phyloP scores from a whole-genome alignment of 1,140 invertebrate species.

The Camponotus floridanus region DNA sequence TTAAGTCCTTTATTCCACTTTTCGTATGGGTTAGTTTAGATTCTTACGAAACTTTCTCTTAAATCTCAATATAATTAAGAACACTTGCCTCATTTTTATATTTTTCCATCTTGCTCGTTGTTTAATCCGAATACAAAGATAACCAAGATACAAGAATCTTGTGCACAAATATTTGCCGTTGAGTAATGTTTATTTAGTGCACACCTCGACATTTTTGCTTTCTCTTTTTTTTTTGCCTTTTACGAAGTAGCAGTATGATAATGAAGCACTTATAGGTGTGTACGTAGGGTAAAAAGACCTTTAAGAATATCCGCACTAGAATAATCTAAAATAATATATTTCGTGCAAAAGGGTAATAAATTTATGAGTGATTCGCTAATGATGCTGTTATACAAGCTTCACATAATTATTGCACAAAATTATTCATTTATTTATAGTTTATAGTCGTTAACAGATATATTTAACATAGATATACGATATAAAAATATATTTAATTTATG shows the following conservation, averaged over 20 bases:
- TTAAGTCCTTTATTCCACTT: background rate
- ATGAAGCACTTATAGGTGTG: background rate
- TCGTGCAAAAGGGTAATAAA: constrained; percentile 16
- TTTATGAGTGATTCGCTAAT: constrained; percentile 46
- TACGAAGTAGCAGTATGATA: constrained; percentile 29
- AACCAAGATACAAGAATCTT: background rate
- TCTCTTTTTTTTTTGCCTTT: background rate
- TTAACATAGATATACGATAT: background rate
- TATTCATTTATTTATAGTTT: background rate
- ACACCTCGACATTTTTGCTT: background rate
- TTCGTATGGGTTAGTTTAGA: background rate
- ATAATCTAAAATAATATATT: constrained; percentile 54
- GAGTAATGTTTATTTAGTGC: background rate
- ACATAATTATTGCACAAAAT: background rate
- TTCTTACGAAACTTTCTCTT: background rate
- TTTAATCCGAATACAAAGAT: constrained; percentile 4
- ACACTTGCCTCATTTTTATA: background rate
- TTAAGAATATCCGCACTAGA: constrained; percentile 20
- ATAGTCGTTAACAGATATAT: background rate
- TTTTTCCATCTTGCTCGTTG: background rate
- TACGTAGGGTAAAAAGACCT: background rate
- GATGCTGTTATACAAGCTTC: constrained; percentile 36
- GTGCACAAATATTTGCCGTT: background rate
- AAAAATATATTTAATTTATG: no score
- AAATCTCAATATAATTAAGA: background rate